Conservation (phyloP, 2,113 vertebrate genomes). For the Daphoenositta chrysoptera region DNA sequence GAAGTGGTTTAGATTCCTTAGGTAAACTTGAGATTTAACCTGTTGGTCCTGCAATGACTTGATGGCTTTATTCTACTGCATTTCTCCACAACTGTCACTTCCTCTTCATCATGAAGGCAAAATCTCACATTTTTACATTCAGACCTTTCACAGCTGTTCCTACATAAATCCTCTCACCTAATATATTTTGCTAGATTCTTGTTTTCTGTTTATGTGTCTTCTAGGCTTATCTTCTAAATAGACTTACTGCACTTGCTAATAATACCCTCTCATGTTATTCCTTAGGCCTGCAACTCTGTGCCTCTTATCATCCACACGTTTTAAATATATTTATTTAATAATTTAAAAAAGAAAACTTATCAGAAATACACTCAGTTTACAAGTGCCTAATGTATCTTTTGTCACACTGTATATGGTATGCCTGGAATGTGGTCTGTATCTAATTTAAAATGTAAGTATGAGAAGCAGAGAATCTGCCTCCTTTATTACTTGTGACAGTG, state of each 20-base stretch:
- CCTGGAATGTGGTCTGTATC: neutral
- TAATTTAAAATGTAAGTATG: neutral
- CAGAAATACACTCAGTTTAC: too few species aligned
- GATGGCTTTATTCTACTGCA: neutral
- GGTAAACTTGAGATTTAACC: neutral
- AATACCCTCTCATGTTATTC: neutral
- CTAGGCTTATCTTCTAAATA: neutral
- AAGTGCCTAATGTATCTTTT: too few species aligned
- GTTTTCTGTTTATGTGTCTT: neutral
- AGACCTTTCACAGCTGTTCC: neutral
- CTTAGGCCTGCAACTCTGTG: neutral
- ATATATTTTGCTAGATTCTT: neutral
- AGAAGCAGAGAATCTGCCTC: neutral
- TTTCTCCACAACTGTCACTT: accelerated
- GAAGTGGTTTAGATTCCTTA: neutral
- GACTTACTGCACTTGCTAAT: neutral
- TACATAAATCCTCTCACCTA: neutral
- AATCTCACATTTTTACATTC: neutral
- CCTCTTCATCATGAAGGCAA: neutral
- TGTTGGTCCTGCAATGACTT: neutral
- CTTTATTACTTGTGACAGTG: neutral
- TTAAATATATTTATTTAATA: neutral
- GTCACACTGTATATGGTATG: neutral
- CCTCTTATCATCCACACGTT: neutral
- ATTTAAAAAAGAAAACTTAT: neutral